Evolutionary conservation across 2,888 invertebrate species (phyloP), one percentile per base, ranked within the genome.

Genomic region (Microctonus hyperodae): DNA sequence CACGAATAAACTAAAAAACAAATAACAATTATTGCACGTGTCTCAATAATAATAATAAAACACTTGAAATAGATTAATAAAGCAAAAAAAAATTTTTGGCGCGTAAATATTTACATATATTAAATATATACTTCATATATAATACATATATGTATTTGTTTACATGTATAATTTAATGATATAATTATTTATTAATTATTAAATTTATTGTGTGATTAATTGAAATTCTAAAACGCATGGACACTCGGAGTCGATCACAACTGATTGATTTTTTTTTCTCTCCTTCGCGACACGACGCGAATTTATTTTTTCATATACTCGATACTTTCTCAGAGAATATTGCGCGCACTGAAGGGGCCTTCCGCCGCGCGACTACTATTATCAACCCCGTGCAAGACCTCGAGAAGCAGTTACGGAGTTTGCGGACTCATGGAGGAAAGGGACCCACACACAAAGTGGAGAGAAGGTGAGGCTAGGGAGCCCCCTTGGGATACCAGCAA

Each of bases 401-500:
- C 57, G 55, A 60, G 61, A 61, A 66, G 61, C 61, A 66, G 66
- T 66, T 66, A 66, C 66, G 66, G 66, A 67, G 67, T 67, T 67
- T 67, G 69, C 67, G 65, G 58, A 70, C 68, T 62, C 68, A 63
- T 59, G 70, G 69, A 70, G 80, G 77, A 78, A 79, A 80, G 80
- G 78, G 81, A 78, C 77, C 77, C 78, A 74, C 62, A 65, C 66
- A 66, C 56, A 44, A 56, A 44, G 55, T 51, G 62, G 23, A 35
- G 55, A 55, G 79, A 77, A 78, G 79, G 80, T 80, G 78, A 77
- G 77, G 75, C 76, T 73, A 73, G 79, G 78, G 79, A 78, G 78
- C 78, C 79, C 81, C 81, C 79, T 75, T 80, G 81, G 81, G 80
- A 78, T 80, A 79, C 77, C 78, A 74, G 76, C 78, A 77, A 79